Base-by-base conservation (phyloP, 2,113 vertebrate genomes). In the Anas platyrhynchos region DNA sequence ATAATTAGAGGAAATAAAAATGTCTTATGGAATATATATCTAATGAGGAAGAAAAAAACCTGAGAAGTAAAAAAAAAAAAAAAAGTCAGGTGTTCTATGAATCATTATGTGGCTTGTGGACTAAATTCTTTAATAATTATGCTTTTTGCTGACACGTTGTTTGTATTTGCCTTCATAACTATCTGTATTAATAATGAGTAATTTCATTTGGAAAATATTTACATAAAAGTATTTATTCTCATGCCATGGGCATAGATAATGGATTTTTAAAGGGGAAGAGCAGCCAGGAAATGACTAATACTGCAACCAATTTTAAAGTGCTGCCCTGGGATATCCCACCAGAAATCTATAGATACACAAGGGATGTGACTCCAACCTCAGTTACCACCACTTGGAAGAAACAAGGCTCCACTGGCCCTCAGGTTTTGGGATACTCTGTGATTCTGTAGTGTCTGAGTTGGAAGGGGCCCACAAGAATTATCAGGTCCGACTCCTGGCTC, bases 141-240 rank as follows among this genome's bases (percentile, higher is more conserved):
- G 36, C 3, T 93, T 94, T 92, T 89, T 92, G 93, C 89, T 96
- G 94, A 95, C 87, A 94, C 8, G 13, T 63, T 94, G 50, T 77
- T 96, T 96, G 75, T 83, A 83, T 91, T 95, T 95, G 81, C 82
- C 87, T 67, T 95, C 75, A 94, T 71, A 96, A 80, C 71, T 62
- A 72, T 80, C 94, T 94, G 78, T 71, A 85, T 94, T 95, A 95
- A 86, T 94, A 94, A 95, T 85, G 71, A 95, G 67, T 74, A 95
- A 95, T 85, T 87, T 50, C 72, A 50, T 62, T 92, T 82, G 26
- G 29, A 93, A 97, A 96, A 95, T 91, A 96, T 96, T 96, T 93
- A 83, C 78, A 91, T 85, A 34, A 16, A 94, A 88, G 56, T 79
- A 87, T 88, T 95, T 91, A 84, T 85, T 94, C 86, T 94, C 91